phyloP scores from a whole-genome alignment of 2,888 invertebrate genomes.

The Tipula unca region DNA sequence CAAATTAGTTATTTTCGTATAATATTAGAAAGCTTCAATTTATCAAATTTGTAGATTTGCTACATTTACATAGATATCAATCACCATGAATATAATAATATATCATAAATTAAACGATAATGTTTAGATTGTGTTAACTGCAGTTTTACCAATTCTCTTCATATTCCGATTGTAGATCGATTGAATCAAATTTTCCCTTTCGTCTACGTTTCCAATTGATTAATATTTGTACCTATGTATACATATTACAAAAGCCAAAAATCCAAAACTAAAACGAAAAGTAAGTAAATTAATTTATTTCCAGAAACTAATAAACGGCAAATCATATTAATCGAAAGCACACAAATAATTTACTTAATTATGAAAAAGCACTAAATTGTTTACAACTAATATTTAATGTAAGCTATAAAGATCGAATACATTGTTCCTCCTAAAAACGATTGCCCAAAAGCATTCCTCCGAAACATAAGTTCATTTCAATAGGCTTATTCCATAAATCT shows the following conservation, averaged over 20 bases:
- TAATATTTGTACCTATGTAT: too few relatives aligned
- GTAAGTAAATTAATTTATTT: not conserved
- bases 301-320: not conserved
- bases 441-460: not conserved
- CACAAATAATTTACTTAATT: not conserved
- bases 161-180: too few relatives aligned
- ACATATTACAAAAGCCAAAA: not conserved
- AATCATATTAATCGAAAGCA: not conserved
- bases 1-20: not conserved
- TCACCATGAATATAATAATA: not conserved
- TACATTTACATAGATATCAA: not conserved
- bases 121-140: too few relatives aligned
- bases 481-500: not conserved
- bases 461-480: not conserved
- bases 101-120: too few relatives aligned
- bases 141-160: too few relatives aligned
- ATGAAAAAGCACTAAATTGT: too few relatives aligned
- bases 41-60: not conserved
- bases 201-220: too few relatives aligned
- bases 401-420: too few relatives aligned
- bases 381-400: too few relatives aligned
- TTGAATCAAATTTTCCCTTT: too few relatives aligned
- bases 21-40: not conserved
- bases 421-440: too few relatives aligned
- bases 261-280: not conserved